Evolutionary conservation across 1,140 invertebrate species (phyloP), one percentile per base, ranked within the genome.

Genomic region (Drosophila carrolli): DNA sequence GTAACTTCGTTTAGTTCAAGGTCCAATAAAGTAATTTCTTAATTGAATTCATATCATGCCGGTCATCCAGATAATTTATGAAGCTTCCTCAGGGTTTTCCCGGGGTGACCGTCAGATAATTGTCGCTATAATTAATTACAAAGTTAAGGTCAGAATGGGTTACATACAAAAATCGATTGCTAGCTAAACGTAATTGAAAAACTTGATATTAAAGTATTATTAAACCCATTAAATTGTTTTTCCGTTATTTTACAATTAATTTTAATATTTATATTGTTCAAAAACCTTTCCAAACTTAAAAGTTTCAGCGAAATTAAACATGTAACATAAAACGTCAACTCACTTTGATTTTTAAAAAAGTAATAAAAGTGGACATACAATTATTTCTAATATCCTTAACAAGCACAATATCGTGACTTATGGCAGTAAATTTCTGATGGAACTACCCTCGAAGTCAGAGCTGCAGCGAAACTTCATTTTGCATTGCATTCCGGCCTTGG

Each of bases 31-130:
- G 29, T 62, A 67, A 67, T 67, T 67, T 32, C 48, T 16, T 65
- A 67, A 67, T 67, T 48, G 60, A 68, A 53, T 65, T 62, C 46
- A 19, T 68, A 65, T 68, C 65, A 11, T 63, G 44, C 63, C 41
- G 65, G 65, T 51, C 47, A 37, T 11, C 35, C 43, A 27, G n/a
- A 10, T 37, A 44, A 68, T 65, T 65, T 43, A 68, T 65, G 7
- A 50, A 35, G 60, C 50, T 35, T 53, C 5, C 29, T 37, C 29
- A 14, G 27, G 3, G 27, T 19, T 44, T 44, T n/a, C 7, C 32
- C 13, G 4, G 16, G 40, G 40, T 61, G 14, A 13, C 37, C 37
- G 6, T 3, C 58, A 27, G 23, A 37, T 61, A 63, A 43, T 37
- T 51, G 63, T 37, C 47, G 53, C 23, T 29, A 65, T 46, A 38